Evolutionary conservation across 2,797 vertebrate species (phyloP), one percentile per base, ranked within the genome.

Genomic region (Mus caroli): DNA sequence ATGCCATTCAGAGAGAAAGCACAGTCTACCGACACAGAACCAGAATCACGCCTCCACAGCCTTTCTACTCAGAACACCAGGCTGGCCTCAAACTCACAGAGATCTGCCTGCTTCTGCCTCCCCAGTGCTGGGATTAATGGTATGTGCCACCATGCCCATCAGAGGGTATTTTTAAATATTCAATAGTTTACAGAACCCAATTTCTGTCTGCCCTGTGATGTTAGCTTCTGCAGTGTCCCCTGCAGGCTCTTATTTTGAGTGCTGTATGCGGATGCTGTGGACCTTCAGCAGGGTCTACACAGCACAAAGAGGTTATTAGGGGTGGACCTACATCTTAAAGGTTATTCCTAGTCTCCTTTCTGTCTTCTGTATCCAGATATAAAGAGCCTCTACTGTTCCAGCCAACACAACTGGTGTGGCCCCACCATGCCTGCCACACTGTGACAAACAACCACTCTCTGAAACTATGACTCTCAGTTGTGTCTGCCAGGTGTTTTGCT

Each of bases 101-200:
- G 26, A 50, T 50, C 13, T 28, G 24, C 26, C 64, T 69, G 83
- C 43, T 22, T 85, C 43, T 50, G 62, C 19, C 6, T 50, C 12
- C 60, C 20, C 3, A 52, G 43, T 69, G 62, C 43, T 69, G 43
- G 43, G 62, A n/a, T 67, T 85, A 85, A 85, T 50, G 83, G 20
- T 26, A 3, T 85, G 60, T 3, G 0, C 28, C 6, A 50, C 11
- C 62, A 85, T 6, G 3, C 43, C 31, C 20, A 34, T 1, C 20
- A n/a, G 62, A 87, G 52, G 67, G 24, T 71, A 67, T 94, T 92
- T 96, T 92, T 86, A 97, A 89, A 56, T 9, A 75, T 28, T 0
- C 12, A 17, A 3, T 19, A 12, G 34, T 40, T 73, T 12, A 67
- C 5, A 79, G 46, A 75, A 62, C 43, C 67, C 43, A 9, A 78